Base-by-base conservation (phyloP, 2,797 vertebrate species). In the Acanthurus tractus region DNA sequence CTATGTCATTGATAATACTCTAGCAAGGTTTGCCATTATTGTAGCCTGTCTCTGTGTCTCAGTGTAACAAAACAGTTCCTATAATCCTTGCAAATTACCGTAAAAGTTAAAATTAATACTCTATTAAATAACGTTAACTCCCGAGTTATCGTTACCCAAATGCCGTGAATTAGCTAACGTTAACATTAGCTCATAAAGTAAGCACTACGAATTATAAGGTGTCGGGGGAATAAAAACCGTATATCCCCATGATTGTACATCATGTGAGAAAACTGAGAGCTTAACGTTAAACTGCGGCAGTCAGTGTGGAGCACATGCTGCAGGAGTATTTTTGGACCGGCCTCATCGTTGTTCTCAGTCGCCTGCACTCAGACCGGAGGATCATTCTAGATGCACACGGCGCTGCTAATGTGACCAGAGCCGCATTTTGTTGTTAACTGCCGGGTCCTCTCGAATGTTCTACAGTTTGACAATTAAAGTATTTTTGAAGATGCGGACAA, bases 311-410 rank as follows among this genome's bases (percentile, higher is more conserved):
- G 44, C 81, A 87, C 81, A 81, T 79, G 86, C 63, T 75, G 55
- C 53, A 48, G 46, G 58, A 75, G 48, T 88, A 70, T 78, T 85
- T 88, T 69, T 74, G 85, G 82, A 48, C 59, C 65, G 1, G 68
- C 57, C 73, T 65, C 44, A 46, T 46, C 10, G 5, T 61, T 69
- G 71, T 70, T 54, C 36, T 52, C 34, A 3, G 36, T 8, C 75
- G 59, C 58, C 36, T 73, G 65, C 63, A 0, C 75, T 70, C 76
- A 64, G 13, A 69, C 80, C 79, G 81, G 82, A 88, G 70, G 91
- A 91, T 85, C 84, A 10, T 91, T 92, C 86, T 80, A 73, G 90
- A 86, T 66, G 84, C 88, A 89, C 90, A 76, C 52, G 68, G 64
- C 14, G 62, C 77, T 15, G 78, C 83, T 85, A 83, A 79, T 79